Base-by-base conservation (phyloP, 2,888 invertebrate genomes). In the Erebia epiphron region DNA sequence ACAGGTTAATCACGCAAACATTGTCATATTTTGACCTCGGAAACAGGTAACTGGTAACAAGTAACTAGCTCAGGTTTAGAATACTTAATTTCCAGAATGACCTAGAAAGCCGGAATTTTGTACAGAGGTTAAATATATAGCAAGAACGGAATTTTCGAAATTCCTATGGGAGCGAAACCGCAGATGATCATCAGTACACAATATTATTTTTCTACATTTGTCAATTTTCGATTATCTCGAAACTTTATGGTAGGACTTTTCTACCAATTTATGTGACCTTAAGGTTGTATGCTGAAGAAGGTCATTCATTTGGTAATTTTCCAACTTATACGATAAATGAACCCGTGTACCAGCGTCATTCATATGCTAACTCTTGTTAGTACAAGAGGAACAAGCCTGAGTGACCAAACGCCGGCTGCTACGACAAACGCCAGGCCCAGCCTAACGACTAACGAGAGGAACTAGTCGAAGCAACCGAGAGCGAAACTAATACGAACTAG, bases 401-500 rank as follows among this genome's bases (percentile, higher is more conserved):
- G 11, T 13, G 49, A 43, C 16, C 43, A 57, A 14, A 26, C 54
- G 41, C 11, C 61, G 63, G 43, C 50, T 61, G 63, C 68, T n/a
- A n/a, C 16, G n/a, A 16, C n/a, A 52, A 60, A 62, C 26, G 63
- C 64, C 67, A 60, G 68, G 57, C 43, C 43, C 52, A 43, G 52
- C 67, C 62, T 14, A 67, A 26, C 26, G 3, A 26, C 26, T 26
- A 26, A 26, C 57, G 49, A 50, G 63, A 63, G 64, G 72, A 70
- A 74, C 68, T 57, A 76, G 74, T 76, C 77, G 76, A 62, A 73
- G 75, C 77, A 75, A 80, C 79, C 80, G 89, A 90, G 87, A 91
- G 91, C 89, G 91, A 86, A 90, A 86, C 90, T 87, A 91, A 91
- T 84, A 86, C 83, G 81, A 83, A 80, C 86, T 81, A 84, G 86